phyloP scores from a whole-genome alignment of 2,797 vertebrate genomes.

The Paratrypauchen microcephalus region DNA sequence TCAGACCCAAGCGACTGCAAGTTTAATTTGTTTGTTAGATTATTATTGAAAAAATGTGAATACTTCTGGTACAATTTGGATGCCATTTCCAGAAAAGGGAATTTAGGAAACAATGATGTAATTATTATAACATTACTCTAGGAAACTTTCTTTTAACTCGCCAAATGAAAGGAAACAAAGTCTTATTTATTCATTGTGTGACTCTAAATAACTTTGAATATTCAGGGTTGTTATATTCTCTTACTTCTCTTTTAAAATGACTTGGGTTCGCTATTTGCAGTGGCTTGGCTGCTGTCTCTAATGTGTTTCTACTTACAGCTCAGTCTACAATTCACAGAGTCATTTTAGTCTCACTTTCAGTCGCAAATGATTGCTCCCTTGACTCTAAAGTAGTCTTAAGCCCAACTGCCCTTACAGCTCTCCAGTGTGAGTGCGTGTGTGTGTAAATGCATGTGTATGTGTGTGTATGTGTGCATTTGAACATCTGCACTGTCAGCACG shows the following conservation, averaged over 20 bases:
- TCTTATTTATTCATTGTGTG: constrained; percentile 1
- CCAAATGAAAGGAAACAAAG: constrained; percentile 23
- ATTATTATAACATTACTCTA: background rate
- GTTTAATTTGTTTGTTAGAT: too few species aligned
- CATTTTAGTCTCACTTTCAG: background rate
- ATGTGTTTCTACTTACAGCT: background rate
- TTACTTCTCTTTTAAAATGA: background rate
- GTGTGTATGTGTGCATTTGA: constrained; percentile 32
- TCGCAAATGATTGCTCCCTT: background rate
- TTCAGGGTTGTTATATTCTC: background rate
- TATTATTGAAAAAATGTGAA: too few species aligned
- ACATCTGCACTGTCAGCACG: constrained; percentile 43
- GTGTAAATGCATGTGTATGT: too few species aligned
- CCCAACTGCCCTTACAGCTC: background rate
- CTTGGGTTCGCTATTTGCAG: background rate
- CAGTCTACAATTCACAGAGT: background rate
- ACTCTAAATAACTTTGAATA: background rate
- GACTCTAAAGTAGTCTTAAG: background rate
- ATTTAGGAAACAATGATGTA: background rate
- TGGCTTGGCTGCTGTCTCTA: background rate
- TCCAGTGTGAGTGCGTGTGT: too few species aligned
- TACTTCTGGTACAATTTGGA: too few species aligned
- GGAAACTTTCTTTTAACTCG: background rate
- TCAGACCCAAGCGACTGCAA: background rate
- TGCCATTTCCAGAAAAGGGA: too few species aligned